Conservation (phyloP, 2,113 vertebrate genomes). For the Sitta europaea region DNA sequence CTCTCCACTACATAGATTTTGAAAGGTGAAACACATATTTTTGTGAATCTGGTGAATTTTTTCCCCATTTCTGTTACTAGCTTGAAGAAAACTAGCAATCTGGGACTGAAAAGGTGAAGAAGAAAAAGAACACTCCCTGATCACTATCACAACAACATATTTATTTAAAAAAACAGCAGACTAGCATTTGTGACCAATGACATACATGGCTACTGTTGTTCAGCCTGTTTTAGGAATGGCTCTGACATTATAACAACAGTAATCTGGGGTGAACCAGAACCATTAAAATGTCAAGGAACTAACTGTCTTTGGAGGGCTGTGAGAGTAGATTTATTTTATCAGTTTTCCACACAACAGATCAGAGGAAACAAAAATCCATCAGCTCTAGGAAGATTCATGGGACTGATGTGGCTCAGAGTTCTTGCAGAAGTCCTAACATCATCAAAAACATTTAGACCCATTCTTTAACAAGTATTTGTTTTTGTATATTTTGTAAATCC, state of each 20-base stretch:
- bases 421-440: neutral
- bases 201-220: neutral
- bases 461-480: neutral
- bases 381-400: neutral
- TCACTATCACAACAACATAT: neutral
- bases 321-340: neutral
- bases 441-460: neutral
- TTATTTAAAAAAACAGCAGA: conserved; percentile 6
- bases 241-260: neutral
- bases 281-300: neutral
- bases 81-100: neutral
- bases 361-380: neutral
- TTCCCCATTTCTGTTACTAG: neutral
- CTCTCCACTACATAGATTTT: neutral
- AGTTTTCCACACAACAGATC: neutral
- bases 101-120: neutral
- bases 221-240: too few species aligned
- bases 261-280: neutral
- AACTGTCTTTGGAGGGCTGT: neutral
- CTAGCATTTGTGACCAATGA: neutral
- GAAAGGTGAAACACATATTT: neutral
- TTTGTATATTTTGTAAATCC: neutral
- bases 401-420: neutral
- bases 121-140: neutral
- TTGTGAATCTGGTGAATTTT: neutral